These are phyloP conservation scores for Temnothorax nylanderi DNA, from an alignment of 1,140 invertebrate genomes.

Conservation along the genomic window DNA sequence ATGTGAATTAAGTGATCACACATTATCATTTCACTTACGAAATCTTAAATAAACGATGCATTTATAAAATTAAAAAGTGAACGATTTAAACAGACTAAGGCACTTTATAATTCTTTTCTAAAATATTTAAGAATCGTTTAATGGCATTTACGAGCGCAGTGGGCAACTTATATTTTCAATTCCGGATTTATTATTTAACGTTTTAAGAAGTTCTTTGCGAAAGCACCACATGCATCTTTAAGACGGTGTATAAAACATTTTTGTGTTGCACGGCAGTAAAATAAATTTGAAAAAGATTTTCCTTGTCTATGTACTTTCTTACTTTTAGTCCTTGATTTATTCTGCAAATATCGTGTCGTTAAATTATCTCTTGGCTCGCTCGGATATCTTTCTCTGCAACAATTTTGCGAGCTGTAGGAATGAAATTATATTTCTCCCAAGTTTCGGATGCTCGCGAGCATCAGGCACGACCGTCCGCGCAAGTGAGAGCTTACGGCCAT, in stretches of 20 bases:
- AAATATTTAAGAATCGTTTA: neutral
- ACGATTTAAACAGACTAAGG: neutral
- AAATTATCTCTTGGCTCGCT: neutral
- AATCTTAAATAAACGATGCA: neutral
- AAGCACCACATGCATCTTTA: neutral
- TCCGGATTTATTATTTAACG: neutral
- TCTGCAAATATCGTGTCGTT: neutral
- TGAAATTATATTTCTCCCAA: slow-evolving; percentile 18
- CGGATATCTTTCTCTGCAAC: neutral
- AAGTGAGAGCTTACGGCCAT: slow-evolving; percentile 56
- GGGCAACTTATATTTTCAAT: neutral
- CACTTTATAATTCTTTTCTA: neutral
- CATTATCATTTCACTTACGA: neutral
- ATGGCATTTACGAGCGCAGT: neutral
- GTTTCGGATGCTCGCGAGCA: slow-evolving; percentile 14
- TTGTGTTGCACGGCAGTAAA: neutral
- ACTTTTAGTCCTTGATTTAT: neutral
- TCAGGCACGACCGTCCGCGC: neutral
- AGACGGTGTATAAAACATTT: neutral
- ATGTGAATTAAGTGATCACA: neutral
- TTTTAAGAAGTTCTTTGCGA: neutral
- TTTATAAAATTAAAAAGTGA: neutral
- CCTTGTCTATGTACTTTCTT: neutral
- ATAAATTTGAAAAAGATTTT: neutral
- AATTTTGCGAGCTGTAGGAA: neutral